phyloP scores from a whole-genome alignment of 2,797 vertebrate genomes.

The Simalia tracyae region DNA sequence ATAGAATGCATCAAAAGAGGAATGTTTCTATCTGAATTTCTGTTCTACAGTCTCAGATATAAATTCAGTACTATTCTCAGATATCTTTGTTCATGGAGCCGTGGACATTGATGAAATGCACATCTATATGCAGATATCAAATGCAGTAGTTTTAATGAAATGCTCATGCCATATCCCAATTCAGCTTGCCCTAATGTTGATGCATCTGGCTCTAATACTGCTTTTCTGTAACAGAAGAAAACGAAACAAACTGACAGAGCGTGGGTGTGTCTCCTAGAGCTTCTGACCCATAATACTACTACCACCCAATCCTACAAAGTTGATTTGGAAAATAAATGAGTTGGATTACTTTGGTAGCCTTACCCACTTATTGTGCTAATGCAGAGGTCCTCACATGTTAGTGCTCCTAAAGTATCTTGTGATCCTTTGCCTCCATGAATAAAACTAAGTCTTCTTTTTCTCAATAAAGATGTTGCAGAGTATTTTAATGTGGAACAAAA shows the following conservation, averaged over 20 bases:
- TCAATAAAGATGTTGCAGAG: constrained; percentile 28
- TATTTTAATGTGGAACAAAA: constrained; percentile 3
- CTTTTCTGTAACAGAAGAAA: neutral
- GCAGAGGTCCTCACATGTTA: neutral
- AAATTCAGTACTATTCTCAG: neutral
- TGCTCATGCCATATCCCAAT: neutral
- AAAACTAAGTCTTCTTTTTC: neutral
- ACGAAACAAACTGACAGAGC: neutral
- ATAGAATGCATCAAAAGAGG: neutral
- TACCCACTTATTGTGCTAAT: neutral
- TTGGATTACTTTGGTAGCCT: neutral
- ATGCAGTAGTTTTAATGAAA: neutral
- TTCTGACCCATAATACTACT: neutral
- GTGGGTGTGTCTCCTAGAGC: neutral
- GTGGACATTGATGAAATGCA: neutral
- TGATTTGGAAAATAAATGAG: neutral
- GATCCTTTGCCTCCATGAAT: neutral
- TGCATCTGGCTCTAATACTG: neutral
- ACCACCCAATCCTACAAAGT: neutral
- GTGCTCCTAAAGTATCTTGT: neutral
- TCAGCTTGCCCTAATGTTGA: neutral
- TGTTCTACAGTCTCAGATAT: neutral
- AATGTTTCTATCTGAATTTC: neutral
- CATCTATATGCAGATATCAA: neutral
- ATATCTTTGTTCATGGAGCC: neutral